Percentiles rank a stretch among this genome's conserved stretches.
These are phyloP conservation scores for Nyctereutes procyonoides DNA, from an alignment of 2,113 vertebrate genomes.

Conservation along the genomic window DNA sequence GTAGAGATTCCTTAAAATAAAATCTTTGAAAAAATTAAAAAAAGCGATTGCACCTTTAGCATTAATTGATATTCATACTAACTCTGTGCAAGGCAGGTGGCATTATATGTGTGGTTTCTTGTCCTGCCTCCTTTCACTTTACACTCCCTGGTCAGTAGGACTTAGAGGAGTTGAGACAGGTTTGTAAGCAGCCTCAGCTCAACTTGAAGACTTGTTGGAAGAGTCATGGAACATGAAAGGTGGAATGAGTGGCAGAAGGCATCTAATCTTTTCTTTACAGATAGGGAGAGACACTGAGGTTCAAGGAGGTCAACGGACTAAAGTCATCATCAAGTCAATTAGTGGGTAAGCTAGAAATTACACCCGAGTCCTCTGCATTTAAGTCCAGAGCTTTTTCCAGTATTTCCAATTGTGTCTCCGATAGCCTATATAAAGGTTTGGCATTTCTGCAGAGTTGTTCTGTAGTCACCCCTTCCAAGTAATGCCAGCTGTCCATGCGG, in stretches of 20 bases:
- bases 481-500: conserved; percentile 73
- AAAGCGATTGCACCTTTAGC: neutral
- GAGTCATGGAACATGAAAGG: neutral
- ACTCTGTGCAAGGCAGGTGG: neutral
- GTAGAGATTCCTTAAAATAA: too few relatives aligned
- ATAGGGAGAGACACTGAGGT: neutral
- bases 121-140: neutral
- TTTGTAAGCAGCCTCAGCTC: neutral
- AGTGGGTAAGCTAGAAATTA: neutral
- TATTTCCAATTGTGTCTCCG: conserved; percentile 60
- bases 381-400: conserved; percentile 47
- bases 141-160: neutral
- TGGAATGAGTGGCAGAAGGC: neutral
- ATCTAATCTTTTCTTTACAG: neutral
- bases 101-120: neutral
- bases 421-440: conserved; percentile 79
- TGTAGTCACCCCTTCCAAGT: conserved; percentile 66
- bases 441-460: conserved; percentile 70
- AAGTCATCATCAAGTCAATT: neutral
- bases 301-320: neutral
- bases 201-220: neutral
- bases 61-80: neutral
- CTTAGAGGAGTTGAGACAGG: neutral
- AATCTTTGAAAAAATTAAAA: too few relatives aligned
- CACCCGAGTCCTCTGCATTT: neutral